A percentile compares a stretch with the other conserved stretches of the same genome.
Conservation (phyloP, 2,888 invertebrate species). For the Parascotia fuliginaria region DNA sequence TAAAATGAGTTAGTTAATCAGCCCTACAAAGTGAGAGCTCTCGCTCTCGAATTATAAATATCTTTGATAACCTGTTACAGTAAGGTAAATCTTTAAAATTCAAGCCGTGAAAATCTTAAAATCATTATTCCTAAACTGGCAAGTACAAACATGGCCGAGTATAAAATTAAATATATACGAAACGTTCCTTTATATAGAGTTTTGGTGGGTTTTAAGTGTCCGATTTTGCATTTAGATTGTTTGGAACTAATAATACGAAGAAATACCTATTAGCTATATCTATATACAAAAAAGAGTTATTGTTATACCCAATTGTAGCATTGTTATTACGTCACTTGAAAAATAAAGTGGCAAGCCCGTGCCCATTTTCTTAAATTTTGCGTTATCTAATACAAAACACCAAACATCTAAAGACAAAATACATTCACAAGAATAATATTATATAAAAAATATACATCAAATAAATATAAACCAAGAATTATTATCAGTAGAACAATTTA, state of each 20-base stretch:
- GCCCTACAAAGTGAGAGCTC: constrained; percentile 35
- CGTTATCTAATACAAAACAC: constrained; percentile 52
- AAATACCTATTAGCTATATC: constrained; percentile 52
- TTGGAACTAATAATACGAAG: constrained; percentile 58
- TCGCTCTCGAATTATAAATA: constrained; percentile 27
- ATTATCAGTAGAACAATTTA: constrained; percentile 71
- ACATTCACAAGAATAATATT: constrained; percentile 70
- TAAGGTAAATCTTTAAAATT: constrained; percentile 17
- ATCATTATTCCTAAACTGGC: constrained; percentile 38
- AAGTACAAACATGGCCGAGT: constrained; percentile 41
- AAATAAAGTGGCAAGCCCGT: constrained; percentile 64
- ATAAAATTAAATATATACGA: constrained; percentile 19
- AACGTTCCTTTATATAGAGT: constrained; percentile 35
- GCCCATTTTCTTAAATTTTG: constrained; percentile 49
- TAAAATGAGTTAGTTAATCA: constrained; percentile 56
- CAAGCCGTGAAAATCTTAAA: constrained; percentile 16
- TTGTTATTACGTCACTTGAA: constrained; percentile 40
- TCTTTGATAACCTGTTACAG: constrained; percentile 7
- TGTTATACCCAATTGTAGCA: constrained; percentile 38
- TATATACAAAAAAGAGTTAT: constrained; percentile 42
- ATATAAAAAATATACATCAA: constrained; percentile 76
- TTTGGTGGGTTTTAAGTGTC: constrained; percentile 66
- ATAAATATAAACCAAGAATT: constrained; percentile 76
- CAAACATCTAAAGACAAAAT: constrained; percentile 64
- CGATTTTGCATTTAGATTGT: constrained; percentile 58